Evolutionary conservation across 92 coral and sea anemone species (phyloP), one percentile per base, ranked within the genome.

Genomic region (Scolanthus callimorphus): DNA sequence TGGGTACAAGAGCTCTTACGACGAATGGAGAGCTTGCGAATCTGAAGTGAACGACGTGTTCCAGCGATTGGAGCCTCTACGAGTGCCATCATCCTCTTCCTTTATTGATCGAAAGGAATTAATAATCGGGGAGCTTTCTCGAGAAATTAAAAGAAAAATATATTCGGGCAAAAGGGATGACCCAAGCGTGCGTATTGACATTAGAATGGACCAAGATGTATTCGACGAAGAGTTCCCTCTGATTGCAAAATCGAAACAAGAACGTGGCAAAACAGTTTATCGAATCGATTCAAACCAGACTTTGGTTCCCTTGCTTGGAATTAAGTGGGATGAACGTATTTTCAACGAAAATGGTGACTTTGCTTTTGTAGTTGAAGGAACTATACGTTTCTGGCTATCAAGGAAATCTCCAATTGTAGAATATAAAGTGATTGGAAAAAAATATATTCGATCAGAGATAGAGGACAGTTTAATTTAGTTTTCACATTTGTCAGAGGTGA

Each of bases 301-400:
- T 19, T 17, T 65, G 1, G 67, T 51, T 48, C n/a, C 20, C 29
- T 54, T 54, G 2, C 73, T 75, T 23, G 76, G 86, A 25, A 26
- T 22, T n/a, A 59, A 59, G 54, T 80, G 86, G 82, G 77, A 74
- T 46, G 76, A 80, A 22, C 44, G 86, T 0, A 80, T 80, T 25
- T 57, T 59, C 12, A 80, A 80, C 31, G 39, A 52, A 21, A 57
- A 55, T 57, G 86, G 82, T 11, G 82, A 74, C 31, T 80, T 39
- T 61, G 81, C 76, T n/a, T 73, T 11, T 66, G 86, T 80, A 9
- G 27, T 61, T 12, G 63, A 55, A 24, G 79, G 79, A 34, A 81
- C 88, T 21, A 69, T 62, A 22, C 6, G 69, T 0, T 81, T 46
- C 29, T 81, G 74, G 88, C 34, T 75, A 30, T 11, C 51, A 9